Percentiles rank a stretch among this genome's conserved stretches.
Conservation (phyloP, 2,888 invertebrate species). For the Spodoptera picta region DNA sequence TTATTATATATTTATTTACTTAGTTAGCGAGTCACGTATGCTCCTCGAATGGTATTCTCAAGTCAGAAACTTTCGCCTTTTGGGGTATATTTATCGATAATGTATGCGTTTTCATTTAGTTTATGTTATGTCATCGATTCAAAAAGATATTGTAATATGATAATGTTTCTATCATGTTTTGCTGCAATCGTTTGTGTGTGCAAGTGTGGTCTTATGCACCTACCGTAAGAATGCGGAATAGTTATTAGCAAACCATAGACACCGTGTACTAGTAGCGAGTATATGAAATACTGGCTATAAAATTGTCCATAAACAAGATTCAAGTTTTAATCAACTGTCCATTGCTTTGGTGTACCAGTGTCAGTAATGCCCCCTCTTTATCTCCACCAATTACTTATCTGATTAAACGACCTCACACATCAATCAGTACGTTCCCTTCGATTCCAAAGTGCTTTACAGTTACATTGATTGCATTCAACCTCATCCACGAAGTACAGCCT, state of each 20-base stretch:
- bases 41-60: constrained; percentile 18
- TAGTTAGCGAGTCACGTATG: constrained; percentile 33
- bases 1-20: constrained; percentile 57
- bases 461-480: constrained; percentile 49
- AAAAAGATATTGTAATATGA: constrained; percentile 4
- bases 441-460: constrained; percentile 44
- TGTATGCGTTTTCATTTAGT: constrained; percentile 30
- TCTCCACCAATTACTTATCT: constrained; percentile 34
- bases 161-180: constrained; percentile 6
- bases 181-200: constrained; percentile 7
- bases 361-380: constrained; percentile 9
- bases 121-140: constrained; percentile 10
- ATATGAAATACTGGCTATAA: background rate
- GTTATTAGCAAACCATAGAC: constrained; percentile 28
- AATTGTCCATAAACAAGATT: background rate
- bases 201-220: constrained; percentile 12
- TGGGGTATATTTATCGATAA: constrained; percentile 15
- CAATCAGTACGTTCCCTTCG: constrained; percentile 34
- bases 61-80: constrained; percentile 32
- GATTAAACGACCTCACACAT: constrained; percentile 19
- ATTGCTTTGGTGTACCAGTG: constrained; percentile 11
- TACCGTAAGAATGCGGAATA: constrained; percentile 25
- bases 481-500: constrained; percentile 23
- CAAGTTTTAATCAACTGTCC: constrained; percentile 16
- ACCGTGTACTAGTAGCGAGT: constrained; percentile 13